Evolutionary conservation across 2,888 invertebrate genomes (phyloP), one percentile per base, ranked within the genome.

Genomic region (Sinotaia quadrata): DNA sequence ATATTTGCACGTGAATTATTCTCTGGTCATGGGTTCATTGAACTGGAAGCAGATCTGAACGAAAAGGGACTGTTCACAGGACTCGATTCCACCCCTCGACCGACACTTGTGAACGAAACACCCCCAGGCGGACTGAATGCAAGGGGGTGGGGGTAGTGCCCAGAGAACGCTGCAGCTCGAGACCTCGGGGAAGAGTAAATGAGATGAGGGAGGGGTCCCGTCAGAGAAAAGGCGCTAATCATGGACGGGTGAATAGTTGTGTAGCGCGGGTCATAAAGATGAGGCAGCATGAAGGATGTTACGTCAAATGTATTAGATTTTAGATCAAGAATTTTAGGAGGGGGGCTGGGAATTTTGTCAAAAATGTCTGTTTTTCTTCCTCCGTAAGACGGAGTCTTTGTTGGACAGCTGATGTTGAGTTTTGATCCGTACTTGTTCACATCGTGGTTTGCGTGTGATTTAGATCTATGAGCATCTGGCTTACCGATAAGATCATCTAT

Each of bases 321-420:
- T 31, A 85, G 72, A 60, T 85, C 85, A 29, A 83, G 76, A 2
- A 86, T 73, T 71, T 86, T 86, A 4, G 86, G 86, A 7, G 73
- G 73, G 10, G 85, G 84, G 49, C 81, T 84, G 7, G 84, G 85
- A 58, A 86, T 85, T 68, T 79, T 81, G 71, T 86, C 86, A 76
- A 84, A 86, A 44, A 86, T 80, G 73, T 84, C 82, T 34, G 72
- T 65, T 61, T 80, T 81, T 34, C 68, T 73, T 36, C 65, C 69
- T 10, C 49, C 34, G 7, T 24, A 49, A 8, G 49, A 4, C 18
- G 49, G n/a, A 8, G 49, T 21, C 5, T n/a, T n/a, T 49, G 49
- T 21, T 4, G 49, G n/a, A n/a, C n/a, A n/a, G n/a, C n/a, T n/a
- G n/a, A n/a, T n/a, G n/a, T n/a, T n/a, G n/a, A n/a, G n/a, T n/a